A percentile compares a stretch with the other conserved stretches of the same genome.
Evolutionary conservation across 1,140 invertebrate species (phyloP).

Genomic region (Zaprionus davidi): DNA sequence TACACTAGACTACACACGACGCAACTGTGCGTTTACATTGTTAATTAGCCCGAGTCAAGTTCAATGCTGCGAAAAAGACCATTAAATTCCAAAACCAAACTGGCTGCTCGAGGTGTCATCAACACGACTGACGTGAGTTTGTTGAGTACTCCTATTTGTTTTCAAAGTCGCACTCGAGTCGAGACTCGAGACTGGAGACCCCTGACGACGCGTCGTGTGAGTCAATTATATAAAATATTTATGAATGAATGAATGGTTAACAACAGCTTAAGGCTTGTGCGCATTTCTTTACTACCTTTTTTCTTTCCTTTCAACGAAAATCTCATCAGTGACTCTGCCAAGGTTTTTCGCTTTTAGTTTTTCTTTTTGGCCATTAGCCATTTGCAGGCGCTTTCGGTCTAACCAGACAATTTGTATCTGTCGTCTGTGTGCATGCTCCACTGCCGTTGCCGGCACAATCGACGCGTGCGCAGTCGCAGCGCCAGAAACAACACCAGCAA

Average conservation of each 20-base stretch:
- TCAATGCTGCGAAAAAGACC: slow-evolving; percentile 53
- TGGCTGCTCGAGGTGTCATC: slow-evolving; percentile 59
- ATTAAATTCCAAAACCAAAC: slow-evolving; percentile 35
- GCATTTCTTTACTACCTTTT: slow-evolving; percentile 23
- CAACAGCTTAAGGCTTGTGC: slow-evolving; percentile 34
- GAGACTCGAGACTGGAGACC: neutral
- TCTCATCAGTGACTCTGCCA: slow-evolving; percentile 37
- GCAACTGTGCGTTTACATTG: slow-evolving; percentile 35
- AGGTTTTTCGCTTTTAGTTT: slow-evolving; percentile 18
- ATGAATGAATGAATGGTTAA: slow-evolving; percentile 61
- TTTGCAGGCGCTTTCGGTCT: slow-evolving; percentile 41
- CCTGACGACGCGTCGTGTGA: slow-evolving; percentile 60
- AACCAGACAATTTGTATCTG: slow-evolving; percentile 73
- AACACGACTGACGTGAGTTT: slow-evolving; percentile 56
- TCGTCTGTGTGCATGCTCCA: slow-evolving; percentile 37
- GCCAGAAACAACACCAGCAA: slow-evolving; percentile 34
- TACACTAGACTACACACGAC: slow-evolving; percentile 29
- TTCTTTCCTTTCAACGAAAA: slow-evolving; percentile 22
- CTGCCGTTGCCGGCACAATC: slow-evolving; percentile 33
- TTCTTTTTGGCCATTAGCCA: slow-evolving; percentile 58
- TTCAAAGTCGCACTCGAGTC: slow-evolving; percentile 47
- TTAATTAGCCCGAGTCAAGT: slow-evolving; percentile 70
- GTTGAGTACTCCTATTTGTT: slow-evolving; percentile 50
- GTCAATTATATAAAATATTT: slow-evolving; percentile 78
- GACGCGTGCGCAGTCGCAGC: slow-evolving; percentile 68